Percentiles rank a stretch among this genome's conserved stretches.
phyloP scores from a whole-genome alignment of 2,888 invertebrate species.

The Heliconius charithonia region DNA sequence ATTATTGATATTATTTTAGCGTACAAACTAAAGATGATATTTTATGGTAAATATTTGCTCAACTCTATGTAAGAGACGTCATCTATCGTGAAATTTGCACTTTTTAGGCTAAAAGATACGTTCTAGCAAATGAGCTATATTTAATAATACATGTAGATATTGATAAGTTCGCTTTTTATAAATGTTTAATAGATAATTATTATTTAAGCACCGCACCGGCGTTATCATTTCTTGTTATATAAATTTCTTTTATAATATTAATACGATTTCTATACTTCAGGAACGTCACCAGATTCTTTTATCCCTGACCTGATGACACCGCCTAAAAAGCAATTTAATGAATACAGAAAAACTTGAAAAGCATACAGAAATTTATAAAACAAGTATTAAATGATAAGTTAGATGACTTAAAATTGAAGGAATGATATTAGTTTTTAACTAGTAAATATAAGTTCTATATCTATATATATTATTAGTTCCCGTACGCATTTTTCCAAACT shows the following conservation, averaged over 20 bases:
- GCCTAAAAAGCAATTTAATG: not conserved
- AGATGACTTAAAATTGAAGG: not conserved
- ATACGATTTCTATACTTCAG: not conserved
- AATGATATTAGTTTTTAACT: constrained; percentile 21
- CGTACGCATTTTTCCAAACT: not conserved
- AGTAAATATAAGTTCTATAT: constrained; percentile 8
- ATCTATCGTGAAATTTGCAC: constrained; percentile 2
- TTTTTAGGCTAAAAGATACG: constrained; percentile 5
- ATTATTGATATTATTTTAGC: constrained; percentile 26
- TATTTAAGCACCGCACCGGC: not conserved
- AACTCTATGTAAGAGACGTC: constrained; percentile 24
- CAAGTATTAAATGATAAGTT: not conserved
- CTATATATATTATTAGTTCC: not conserved
- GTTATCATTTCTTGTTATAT: constrained; percentile 4
- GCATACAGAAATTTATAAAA: constrained; percentile 7
- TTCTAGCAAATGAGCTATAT: not conserved
- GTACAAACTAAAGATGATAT: constrained; percentile 31
- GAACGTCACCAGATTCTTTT: not conserved
- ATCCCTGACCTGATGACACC: not conserved
- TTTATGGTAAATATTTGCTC: constrained; percentile 27
- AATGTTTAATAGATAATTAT: not conserved
- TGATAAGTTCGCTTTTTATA: not conserved
- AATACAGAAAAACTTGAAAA: not conserved
- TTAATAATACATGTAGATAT: constrained; percentile 17
- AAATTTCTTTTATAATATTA: not conserved